These are phyloP conservation scores for Alosa alosa DNA, from an alignment of 2,113 vertebrate genomes.

Conservation along the genomic window DNA sequence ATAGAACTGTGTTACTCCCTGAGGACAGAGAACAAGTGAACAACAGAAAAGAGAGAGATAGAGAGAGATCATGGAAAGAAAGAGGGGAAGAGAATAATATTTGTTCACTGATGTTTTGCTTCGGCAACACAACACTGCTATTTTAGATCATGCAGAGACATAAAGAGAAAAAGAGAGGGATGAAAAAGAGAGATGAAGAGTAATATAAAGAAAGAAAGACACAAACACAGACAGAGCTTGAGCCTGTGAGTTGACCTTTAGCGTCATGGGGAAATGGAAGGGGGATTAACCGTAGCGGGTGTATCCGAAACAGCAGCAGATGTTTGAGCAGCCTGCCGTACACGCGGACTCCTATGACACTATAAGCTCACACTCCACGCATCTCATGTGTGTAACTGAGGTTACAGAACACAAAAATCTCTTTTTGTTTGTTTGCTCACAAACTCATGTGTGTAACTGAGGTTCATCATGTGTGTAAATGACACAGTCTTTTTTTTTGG, in stretches of 20 bases:
- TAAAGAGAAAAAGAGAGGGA: not conserved
- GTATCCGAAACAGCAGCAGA: not conserved
- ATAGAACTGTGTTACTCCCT: not conserved
- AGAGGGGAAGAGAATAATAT: not conserved
- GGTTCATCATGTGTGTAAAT: no score
- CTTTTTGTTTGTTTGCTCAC: no score
- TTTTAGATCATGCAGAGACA: not conserved
- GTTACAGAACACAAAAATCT: not conserved
- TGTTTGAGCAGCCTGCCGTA: not conserved
- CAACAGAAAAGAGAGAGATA: not conserved
- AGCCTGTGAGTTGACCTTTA: not conserved
- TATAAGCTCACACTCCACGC: not conserved
- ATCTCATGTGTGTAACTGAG: not conserved
- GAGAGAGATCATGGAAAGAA: not conserved
- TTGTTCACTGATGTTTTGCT: not conserved
- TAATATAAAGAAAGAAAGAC: not conserved
- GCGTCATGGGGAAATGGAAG: not conserved
- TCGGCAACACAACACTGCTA: not conserved
- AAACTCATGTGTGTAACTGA: no score
- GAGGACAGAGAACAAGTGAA: conserved; percentile 8
- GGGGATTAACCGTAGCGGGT: not conserved
- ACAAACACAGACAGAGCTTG: not conserved
- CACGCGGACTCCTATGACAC: not conserved
- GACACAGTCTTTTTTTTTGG: no score
- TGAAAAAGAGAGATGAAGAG: not conserved